Base-by-base conservation (phyloP, 2,888 invertebrate species). In the Bruchidius siliquastri region DNA sequence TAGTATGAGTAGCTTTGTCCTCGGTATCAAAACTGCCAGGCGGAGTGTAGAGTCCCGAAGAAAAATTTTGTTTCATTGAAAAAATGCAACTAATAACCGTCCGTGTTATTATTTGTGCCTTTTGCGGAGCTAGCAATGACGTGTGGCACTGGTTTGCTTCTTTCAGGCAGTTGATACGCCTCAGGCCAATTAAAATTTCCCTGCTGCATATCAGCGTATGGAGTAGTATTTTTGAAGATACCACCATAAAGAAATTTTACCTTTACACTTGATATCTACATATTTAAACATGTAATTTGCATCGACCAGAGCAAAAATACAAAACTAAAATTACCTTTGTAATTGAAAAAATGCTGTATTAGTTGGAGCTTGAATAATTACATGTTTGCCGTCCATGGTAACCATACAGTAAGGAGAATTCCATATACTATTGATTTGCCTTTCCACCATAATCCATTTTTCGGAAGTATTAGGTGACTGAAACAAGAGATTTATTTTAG, bases 301-400 rank as follows among this genome's bases (percentile, higher is more conserved):
- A 80, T 87, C 85, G n/a, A 83, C 85, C 70, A 85, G 71, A 32
- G 82, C 84, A 72, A 85, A 77, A 68, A 87, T 20, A 86, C 84
- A 68, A 84, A 81, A 73, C 83, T 84, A 73, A 81, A 82, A 77
- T 75, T 76, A 0, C 30, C 74, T 80, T 84, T 85, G 74, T 84
- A 85, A 71, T 83, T 82, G 67, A 74, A 82, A 77, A 79, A 78
- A 72, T 81, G 82, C 82, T 72, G 76, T 78, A 71, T 81, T 75
- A n/a, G 74, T 69, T 49, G 84, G 83, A 71, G 79, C 75, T 75
- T 84, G 78, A 20, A 83, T 72, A 20, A 77, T 21, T 26, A 81
- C 74, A 77, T 83, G 84, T 77, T 85, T 85, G 20, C 84, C 85
- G 73, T 84, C 83, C 30, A 83, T 78, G 6, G 84, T 80, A 32